phyloP scores from a whole-genome alignment of 2,113 vertebrate genomes.

The Limnothrissa miodon region DNA sequence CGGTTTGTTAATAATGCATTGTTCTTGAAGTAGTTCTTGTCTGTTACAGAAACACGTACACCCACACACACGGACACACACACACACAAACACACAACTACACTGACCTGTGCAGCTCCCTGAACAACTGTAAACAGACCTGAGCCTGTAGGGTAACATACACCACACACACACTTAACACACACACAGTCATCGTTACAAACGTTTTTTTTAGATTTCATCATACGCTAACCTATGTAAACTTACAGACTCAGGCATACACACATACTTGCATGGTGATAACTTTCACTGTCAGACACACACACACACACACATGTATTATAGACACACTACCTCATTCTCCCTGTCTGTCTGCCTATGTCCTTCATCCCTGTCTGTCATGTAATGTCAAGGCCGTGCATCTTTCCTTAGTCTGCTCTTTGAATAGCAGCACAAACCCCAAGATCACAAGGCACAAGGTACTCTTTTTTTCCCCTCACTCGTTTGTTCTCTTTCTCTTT shows the following conservation, averaged over 20 bases:
- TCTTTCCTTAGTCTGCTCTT: neutral
- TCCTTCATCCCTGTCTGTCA: no score
- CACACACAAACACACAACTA: no score
- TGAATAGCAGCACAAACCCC: neutral
- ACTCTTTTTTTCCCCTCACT: neutral
- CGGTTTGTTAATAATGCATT: constrained; percentile 70
- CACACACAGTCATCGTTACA: no score
- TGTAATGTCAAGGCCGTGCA: neutral
- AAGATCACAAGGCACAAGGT: neutral
- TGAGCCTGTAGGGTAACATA: neutral
- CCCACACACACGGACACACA: neutral
- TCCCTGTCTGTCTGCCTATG: constrained; percentile 41
- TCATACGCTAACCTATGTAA: no score
- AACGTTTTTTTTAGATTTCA: no score
- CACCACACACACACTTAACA: no score
- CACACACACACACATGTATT: neutral
- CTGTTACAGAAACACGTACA: neutral
- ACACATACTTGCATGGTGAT: neutral
- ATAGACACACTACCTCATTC: constrained; percentile 41
- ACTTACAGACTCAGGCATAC: no score
- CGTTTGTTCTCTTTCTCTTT: neutral
- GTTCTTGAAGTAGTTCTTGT: constrained; percentile 53
- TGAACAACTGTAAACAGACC: neutral
- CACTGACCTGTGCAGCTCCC: neutral
- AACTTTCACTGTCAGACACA: no score